Conservation (phyloP, 2,113 vertebrate genomes). For the Lamprologus sp. region DNA sequence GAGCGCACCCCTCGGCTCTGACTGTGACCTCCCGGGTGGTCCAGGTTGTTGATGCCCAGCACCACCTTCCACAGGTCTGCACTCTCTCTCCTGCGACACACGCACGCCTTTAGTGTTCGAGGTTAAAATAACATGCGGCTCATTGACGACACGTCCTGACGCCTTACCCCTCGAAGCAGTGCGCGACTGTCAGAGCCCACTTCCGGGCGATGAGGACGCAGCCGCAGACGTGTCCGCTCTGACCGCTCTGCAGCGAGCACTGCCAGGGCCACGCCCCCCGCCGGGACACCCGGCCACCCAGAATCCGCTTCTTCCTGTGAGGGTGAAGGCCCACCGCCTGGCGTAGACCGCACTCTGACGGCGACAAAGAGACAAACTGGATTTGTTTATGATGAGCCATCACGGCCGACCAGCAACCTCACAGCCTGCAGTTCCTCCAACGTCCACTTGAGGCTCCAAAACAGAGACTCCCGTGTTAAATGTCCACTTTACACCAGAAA, state of each 20-base stretch:
- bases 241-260: slow-evolving; percentile 90
- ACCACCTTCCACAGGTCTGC: slow-evolving; percentile 89
- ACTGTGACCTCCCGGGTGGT: slow-evolving; percentile 79
- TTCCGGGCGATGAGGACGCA: slow-evolving; percentile 85
- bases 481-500: not conserved
- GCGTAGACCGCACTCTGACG: not conserved
- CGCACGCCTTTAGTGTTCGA: not conserved
- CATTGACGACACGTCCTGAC: not conserved
- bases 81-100: slow-evolving; percentile 75
- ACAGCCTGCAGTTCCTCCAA: not conserved
- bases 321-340: not conserved
- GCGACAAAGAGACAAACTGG: not conserved
- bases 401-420: rapidly evolving
- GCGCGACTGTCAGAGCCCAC: slow-evolving; percentile 91
- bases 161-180: slow-evolving; percentile 95
- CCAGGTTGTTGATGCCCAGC: slow-evolving; percentile 88
- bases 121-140: rapidly evolving
- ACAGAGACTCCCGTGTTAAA: not conserved
- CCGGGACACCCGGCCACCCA: slow-evolving; percentile 87
- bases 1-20: slow-evolving; percentile 81
- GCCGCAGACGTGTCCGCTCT: slow-evolving; percentile 89
- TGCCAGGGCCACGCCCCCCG: slow-evolving; percentile 95
- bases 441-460: not conserved
- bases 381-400: not conserved
- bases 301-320: slow-evolving; percentile 87